Conservation (phyloP, 1,140 invertebrate species). For the Drosophila gunungcola region DNA sequence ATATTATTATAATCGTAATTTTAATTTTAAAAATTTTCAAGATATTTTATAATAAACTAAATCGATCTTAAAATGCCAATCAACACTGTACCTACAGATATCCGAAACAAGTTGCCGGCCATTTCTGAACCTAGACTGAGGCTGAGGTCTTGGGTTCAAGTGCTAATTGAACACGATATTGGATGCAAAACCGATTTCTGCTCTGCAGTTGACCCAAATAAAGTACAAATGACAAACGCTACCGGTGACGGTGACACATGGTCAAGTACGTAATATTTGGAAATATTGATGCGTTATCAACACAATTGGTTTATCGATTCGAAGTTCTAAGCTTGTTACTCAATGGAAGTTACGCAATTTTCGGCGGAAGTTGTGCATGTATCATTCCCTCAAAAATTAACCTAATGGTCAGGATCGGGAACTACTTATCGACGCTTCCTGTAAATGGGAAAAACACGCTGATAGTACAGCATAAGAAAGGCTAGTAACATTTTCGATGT, state of each 20-base stretch:
- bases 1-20: no score
- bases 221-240: constrained; percentile 5
- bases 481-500: constrained; percentile 62
- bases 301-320: constrained; percentile 20
- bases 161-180: constrained; percentile 65
- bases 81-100: constrained; percentile 21
- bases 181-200: constrained; percentile 58
- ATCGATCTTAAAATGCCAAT: not conserved
- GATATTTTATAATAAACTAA: no score
- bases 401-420: constrained; percentile 20
- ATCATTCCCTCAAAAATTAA: not conserved
- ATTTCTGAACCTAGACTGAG: constrained; percentile 27
- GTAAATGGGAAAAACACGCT: constrained; percentile 2
- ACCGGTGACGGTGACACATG: constrained; percentile 19
- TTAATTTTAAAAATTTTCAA: no score
- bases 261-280: constrained; percentile 7
- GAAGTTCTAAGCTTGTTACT: not conserved
- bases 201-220: constrained; percentile 25
- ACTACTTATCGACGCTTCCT: constrained; percentile 18
- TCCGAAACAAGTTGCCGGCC: constrained; percentile 35
- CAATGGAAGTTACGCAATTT: constrained; percentile 24
- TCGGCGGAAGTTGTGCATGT: not conserved
- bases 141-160: constrained; percentile 70
- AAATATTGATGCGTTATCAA: not conserved
- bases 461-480: constrained; percentile 37